These are phyloP conservation scores for Stenotaenia linearis DNA, from an alignment of 2,888 invertebrate species.

Conservation along the genomic window DNA sequence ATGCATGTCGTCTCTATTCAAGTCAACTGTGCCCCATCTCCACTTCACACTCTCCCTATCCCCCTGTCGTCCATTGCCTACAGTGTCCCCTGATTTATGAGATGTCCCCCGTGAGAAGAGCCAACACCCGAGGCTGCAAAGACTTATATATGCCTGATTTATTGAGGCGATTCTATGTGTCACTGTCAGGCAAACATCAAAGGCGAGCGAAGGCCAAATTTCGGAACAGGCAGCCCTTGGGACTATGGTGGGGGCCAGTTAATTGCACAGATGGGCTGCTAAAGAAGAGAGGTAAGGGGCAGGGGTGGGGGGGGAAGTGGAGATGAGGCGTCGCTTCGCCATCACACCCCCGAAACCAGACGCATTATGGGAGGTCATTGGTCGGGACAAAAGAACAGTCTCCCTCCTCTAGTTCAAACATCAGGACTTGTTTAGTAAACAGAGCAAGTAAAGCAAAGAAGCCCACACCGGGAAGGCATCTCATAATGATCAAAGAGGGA, in stretches of 20 bases:
- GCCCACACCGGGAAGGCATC: not conserved
- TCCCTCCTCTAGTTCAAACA: not conserved
- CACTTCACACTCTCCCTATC: not conserved
- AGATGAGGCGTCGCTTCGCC: slow-evolving; percentile 21
- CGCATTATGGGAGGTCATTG: not conserved
- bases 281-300: not conserved
- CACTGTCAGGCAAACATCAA: slow-evolving; percentile 30
- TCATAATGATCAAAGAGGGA: not conserved
- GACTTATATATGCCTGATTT: slow-evolving; percentile 27
- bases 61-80: not conserved
- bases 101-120: not conserved
- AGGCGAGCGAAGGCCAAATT: slow-evolving; percentile 28
- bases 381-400: not conserved
- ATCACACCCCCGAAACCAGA: not conserved
- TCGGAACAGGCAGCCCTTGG: slow-evolving; percentile 17
- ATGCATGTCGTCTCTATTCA: not conserved
- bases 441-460: not conserved
- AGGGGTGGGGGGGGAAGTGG: not conserved
- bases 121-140: not conserved
- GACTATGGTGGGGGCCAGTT: slow-evolving; percentile 26
- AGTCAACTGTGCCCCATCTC: not conserved
- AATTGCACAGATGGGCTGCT: slow-evolving; percentile 29
- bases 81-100: not conserved
- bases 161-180: slow-evolving; percentile 30
- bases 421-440: not conserved